A percentile compares a stretch with the other conserved stretches of the same genome.
Evolutionary conservation across 2,797 vertebrate species (phyloP).

Genomic region (Pseudotriccus pelzelni): DNA sequence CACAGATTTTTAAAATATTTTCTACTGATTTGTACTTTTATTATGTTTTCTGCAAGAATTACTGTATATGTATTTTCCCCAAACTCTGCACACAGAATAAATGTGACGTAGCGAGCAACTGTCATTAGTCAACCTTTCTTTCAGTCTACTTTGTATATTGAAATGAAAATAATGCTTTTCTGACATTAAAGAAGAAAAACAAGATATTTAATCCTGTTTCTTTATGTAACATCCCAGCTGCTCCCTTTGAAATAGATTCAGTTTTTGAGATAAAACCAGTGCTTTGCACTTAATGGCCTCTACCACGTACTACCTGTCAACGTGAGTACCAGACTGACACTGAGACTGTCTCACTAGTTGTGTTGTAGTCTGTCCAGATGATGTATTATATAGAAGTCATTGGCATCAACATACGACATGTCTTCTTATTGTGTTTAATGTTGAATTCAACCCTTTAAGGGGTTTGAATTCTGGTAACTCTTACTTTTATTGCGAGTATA

Average conservation of each 20-base stretch:
- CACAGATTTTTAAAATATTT: neutral
- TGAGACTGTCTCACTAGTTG: neutral
- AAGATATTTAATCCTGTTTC: constrained; percentile 24
- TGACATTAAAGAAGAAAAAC: constrained; percentile 31
- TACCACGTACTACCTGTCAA: neutral
- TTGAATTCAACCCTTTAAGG: neutral
- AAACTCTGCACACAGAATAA: neutral
- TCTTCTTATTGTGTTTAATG: neutral
- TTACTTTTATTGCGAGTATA: neutral
- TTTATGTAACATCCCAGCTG: constrained; percentile 21
- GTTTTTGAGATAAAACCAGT: constrained; percentile 18
- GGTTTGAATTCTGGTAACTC: neutral
- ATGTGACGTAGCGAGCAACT: neutral
- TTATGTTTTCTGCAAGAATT: neutral
- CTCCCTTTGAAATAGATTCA: neutral
- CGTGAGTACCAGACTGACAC: neutral
- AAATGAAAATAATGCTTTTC: constrained; percentile 43
- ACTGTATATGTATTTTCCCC: neutral
- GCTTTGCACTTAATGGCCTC: constrained; percentile 53
- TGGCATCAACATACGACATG: neutral
- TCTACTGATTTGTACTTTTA: neutral
- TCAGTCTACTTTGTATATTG: constrained; percentile 38
- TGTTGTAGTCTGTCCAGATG: neutral
- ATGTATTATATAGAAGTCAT: neutral
- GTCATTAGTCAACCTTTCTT: constrained; percentile 11